Evolutionary conservation across 2,113 vertebrate genomes (phyloP).

Genomic region (Lepisosteus oculatus): DNA sequence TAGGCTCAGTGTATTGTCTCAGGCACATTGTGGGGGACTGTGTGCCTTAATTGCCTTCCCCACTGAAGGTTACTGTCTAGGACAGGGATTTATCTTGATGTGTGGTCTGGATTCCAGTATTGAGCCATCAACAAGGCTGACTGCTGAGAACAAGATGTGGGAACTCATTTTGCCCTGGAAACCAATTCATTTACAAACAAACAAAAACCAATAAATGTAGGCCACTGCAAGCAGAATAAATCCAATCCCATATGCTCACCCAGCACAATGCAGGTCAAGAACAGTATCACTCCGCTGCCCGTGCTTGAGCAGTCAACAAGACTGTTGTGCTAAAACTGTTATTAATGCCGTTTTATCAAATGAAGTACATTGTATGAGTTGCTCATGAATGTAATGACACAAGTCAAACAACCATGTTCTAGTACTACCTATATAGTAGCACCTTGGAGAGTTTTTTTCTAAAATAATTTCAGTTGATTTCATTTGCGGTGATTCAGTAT

Average conservation of each 20-base stretch:
- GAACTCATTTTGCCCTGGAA: constrained; percentile 21
- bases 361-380: too few species aligned
- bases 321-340: too few species aligned
- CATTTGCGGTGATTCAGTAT: too few species aligned
- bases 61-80: background rate
- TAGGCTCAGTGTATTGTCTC: too few species aligned
- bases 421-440: too few species aligned
- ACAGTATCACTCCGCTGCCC: background rate
- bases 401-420: too few species aligned
- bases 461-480: too few species aligned
- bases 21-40: too few species aligned
- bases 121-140: background rate
- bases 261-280: constrained; percentile 15
- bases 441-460: too few species aligned
- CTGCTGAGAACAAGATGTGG: constrained; percentile 21
- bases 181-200: constrained; percentile 22
- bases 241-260: background rate
- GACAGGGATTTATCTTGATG: background rate
- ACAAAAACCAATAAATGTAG: background rate
- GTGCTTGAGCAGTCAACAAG: too few species aligned
- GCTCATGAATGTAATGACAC: too few species aligned
- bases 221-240: background rate
- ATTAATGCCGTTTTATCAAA: too few species aligned
- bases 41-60: background rate
- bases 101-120: constrained; percentile 9